Evolutionary conservation across 2,888 invertebrate species (phyloP).

Genomic region (Harpalus rubripes): DNA sequence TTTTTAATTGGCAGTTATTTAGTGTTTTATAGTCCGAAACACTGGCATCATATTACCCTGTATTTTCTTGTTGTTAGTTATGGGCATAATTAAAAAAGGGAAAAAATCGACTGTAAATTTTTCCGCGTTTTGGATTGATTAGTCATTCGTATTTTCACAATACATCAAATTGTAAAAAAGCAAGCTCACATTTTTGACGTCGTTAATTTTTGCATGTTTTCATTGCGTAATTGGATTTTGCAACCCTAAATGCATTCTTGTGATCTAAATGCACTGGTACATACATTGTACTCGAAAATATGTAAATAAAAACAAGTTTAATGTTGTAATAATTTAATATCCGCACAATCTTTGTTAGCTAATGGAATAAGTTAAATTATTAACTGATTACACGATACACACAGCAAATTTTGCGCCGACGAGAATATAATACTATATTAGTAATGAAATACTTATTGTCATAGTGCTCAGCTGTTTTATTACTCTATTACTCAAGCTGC

Average conservation of each 20-base stretch:
- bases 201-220: constrained; percentile 7
- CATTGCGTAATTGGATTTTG: neutral
- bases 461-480: neutral
- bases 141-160: neutral
- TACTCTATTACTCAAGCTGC: neutral
- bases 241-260: neutral
- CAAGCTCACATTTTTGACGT: neutral
- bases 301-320: constrained; percentile 9
- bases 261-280: neutral
- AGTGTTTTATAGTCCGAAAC: neutral
- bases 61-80: neutral
- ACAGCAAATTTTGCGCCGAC: neutral
- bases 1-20: constrained; percentile 7
- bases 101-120: neutral
- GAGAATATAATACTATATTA: constrained; percentile 37
- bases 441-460: constrained; percentile 14
- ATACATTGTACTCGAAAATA: neutral
- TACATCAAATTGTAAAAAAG: constrained; percentile 36
- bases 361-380: constrained; percentile 38
- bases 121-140: constrained; percentile 1
- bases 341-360: neutral
- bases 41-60: neutral
- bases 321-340: constrained; percentile 10
- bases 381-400: constrained; percentile 20
- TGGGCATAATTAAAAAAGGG: neutral